phyloP scores from a whole-genome alignment of 2,113 vertebrate species.

The chimpanzee (Pan troglodytes) region NHGRI_mPanTro3-v2.1_pri NC_072398.2:142794001-142794500 shows the following conservation, averaged over 20 bases:
- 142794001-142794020: slow-evolving; percentile 47
- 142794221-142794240: slow-evolving; percentile 32
- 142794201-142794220: slow-evolving; percentile 29
- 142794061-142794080: neutral
- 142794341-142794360: too few species aligned
- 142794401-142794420: too few species aligned
- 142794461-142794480: too few species aligned
- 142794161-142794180: slow-evolving; percentile 38
- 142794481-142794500: too few species aligned
- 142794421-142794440: too few species aligned
- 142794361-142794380: too few species aligned
- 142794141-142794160: neutral
- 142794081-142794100: neutral
- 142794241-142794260: neutral
- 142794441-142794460: too few species aligned
- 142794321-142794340: too few species aligned
- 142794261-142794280: neutral
- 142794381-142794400: too few species aligned
- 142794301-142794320: neutral
- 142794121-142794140: slow-evolving; percentile 1
- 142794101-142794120: slow-evolving; percentile 16
- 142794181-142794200: neutral
- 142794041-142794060: neutral
- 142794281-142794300: neutral
- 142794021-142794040: slow-evolving; percentile 46